Evolutionary conservation across 2,888 invertebrate species (phyloP), one percentile per base, ranked within the genome.

Genomic region (Ophion ventricosus): DNA sequence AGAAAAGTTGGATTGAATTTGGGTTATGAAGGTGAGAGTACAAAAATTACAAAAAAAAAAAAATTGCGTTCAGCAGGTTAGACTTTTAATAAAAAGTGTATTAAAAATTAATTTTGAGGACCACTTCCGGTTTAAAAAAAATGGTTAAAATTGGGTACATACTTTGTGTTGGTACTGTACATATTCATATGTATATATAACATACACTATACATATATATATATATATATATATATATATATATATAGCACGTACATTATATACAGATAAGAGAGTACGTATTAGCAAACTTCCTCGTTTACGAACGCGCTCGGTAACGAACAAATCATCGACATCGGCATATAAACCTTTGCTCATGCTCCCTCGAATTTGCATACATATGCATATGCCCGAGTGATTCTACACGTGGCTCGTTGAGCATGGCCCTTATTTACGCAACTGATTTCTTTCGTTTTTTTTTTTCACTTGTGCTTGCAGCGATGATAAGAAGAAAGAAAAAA

Each of bases 301-400:
- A 82, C 79, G 29, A 64, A 70, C n/a, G 43, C 26, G 26, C 77
- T 80, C 82, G 70, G 69, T 70, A 82, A 81, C 81, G 83, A 85
- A 85, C 81, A 83, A 85, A 81, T 85, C 75, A 85, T 81, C 83
- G 74, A 75, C 49, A 57, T 67, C 20, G 56, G 70, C 72, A 83
- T 83, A 79, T 49, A 49, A 49, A 79, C 79, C 79, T 73, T 70
- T 63, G 63, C 56, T 66, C n/a, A 66, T 61, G 49, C 61, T 56
- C 78, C 63, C 69, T 66, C 72, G 73, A 83, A 83, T 83, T 83
- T 83, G 83, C 83, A 83, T 83, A 79, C 70, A 78, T 82, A 49
- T 49, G 78, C 82, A 82, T 82, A 82, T 59, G 57, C 14, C 14
- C 49, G 49, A 49, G 49, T 49, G 49, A 49, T 49, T 17, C 17